Conservation (phyloP, 2,113 vertebrate species). For the Carassius carassius region DNA sequence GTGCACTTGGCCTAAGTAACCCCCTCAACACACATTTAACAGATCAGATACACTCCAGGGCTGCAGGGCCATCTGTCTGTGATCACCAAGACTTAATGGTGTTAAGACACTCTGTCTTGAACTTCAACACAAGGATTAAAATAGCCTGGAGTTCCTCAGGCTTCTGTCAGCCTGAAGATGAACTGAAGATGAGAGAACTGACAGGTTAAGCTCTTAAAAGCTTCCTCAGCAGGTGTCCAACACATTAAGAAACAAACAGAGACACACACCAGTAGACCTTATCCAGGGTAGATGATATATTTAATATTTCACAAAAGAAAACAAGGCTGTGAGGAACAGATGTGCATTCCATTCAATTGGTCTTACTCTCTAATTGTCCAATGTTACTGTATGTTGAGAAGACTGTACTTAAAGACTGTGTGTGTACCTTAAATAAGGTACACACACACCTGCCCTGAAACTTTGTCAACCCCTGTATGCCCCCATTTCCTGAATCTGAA, state of each 20-base stretch:
- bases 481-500: constrained; percentile 38
- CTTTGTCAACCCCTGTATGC: neutral
- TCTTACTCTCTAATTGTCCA: neutral
- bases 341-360: neutral
- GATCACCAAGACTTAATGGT: neutral
- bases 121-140: constrained; percentile 26
- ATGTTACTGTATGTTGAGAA: neutral
- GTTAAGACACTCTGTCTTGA: constrained; percentile 11
- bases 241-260: neutral
- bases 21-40: neutral
- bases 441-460: neutral
- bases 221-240: constrained; percentile 31
- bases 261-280: neutral
- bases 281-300: neutral
- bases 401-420: neutral
- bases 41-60: neutral
- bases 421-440: neutral
- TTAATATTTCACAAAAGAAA: neutral
- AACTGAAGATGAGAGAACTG: neutral
- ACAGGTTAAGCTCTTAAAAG: constrained; percentile 42
- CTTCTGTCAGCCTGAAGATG: constrained; percentile 1
- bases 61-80: neutral
- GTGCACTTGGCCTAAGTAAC: neutral
- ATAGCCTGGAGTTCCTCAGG: neutral
- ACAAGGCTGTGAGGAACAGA: neutral